Base-by-base conservation (phyloP, 2,888 invertebrate species). In the Leptogaster cylindrica region DNA sequence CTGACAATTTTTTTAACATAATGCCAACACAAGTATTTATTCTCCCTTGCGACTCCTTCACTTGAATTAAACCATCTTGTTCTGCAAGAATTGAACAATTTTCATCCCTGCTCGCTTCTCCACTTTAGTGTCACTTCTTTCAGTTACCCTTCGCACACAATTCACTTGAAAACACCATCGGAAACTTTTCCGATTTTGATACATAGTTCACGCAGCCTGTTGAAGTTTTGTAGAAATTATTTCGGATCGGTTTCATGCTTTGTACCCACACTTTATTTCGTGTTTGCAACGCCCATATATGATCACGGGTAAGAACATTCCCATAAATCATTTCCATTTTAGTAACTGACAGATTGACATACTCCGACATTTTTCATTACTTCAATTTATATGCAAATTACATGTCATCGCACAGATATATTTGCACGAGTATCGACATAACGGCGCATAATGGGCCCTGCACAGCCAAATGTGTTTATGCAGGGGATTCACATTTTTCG, bases 341-440 rank as follows among this genome's bases (percentile, higher is more conserved):
- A 46, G 25, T 63, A 66, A 63, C 63, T 66, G 68, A 68, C 68
- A 66, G 68, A 68, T 68, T 68, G 68, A 68, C 68, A 66, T 65
- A 66, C 66, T 68, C 63, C 66, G 68, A 68, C 68, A 68, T 66
- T 68, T 68, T 68, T 68, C 68, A 68, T 68, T 68, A 68, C 66
- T 68, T 68, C 68, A 68, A 68, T 68, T 68, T 68, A 68, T 68
- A 68, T 68, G 68, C 68, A 68, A 68, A 68, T 68, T 66, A 46
- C 16, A 25, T 61, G 68, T 68, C 66, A 61, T 63, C 68, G 46
- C 66, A 31, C 27, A 44, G 61, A 48, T 27, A 61, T 41, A 61
- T 61, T 55, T 55, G 36, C 39, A 8, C n/a, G n/a, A 39, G 55
- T 20, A 52, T 46, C 46, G 46, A 46, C 23, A 23, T 25, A 10